These are phyloP conservation scores for Amphilophus citrinellus DNA, from an alignment of 2,113 vertebrate species.

Conservation along the genomic window DNA sequence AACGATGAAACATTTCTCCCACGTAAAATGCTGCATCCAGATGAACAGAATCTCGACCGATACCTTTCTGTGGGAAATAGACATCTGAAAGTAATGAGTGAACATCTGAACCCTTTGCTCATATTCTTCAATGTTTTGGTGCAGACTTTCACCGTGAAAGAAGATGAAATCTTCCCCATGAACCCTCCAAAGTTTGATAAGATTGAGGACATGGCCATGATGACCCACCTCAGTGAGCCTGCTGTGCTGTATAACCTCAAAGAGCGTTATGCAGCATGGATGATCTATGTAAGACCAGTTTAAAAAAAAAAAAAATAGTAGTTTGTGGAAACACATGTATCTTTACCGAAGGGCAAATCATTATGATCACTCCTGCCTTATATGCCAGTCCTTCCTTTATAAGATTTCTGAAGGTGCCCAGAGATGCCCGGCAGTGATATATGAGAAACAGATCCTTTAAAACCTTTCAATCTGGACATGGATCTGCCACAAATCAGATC, in stretches of 20 bases:
- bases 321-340: neutral
- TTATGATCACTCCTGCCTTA: neutral
- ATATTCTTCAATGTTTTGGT: neutral
- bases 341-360: neutral
- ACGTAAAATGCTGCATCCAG: too few relatives aligned
- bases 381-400: neutral
- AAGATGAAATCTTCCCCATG: constrained; percentile 81
- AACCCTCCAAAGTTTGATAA: constrained; percentile 85
- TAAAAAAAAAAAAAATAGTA: neutral
- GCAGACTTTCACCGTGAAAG: constrained; percentile 78
- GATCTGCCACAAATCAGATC: too few relatives aligned
- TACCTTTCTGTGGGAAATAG: neutral
- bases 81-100: neutral
- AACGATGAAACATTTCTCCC: too few relatives aligned
- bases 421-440: too few relatives aligned
- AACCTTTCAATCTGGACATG: too few relatives aligned
- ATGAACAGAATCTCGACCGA: too few relatives aligned
- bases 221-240: constrained; percentile 84
- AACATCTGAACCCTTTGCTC: neutral
- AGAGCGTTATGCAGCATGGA: constrained; percentile 91
- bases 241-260: constrained; percentile 88
- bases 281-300: constrained; percentile 88
- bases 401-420: neutral
- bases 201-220: constrained; percentile 85
- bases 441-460: too few relatives aligned